Conservation (phyloP, 2,113 vertebrate genomes). For the Zeus faber region DNA sequence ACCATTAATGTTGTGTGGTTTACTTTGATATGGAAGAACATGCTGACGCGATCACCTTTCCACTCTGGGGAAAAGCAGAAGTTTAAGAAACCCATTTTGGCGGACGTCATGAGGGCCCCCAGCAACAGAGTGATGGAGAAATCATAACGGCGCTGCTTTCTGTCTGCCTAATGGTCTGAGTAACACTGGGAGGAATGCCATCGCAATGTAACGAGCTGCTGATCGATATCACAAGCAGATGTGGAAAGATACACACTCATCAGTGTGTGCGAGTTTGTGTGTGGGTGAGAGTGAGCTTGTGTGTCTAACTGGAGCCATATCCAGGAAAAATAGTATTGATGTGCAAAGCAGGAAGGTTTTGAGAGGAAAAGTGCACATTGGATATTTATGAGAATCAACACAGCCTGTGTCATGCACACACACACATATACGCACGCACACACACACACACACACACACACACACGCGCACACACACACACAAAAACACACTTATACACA, state of each 20-base stretch:
- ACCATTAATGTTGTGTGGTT: too few relatives aligned
- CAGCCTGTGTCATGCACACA: background rate
- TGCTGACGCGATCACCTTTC: too few relatives aligned
- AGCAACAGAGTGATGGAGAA: conserved; percentile 40
- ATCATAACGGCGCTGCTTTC: conserved; percentile 55
- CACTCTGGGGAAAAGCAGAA: too few relatives aligned
- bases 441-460: conserved; percentile 3
- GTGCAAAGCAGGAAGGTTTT: conserved; percentile 18
- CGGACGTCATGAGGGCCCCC: conserved; percentile 22
- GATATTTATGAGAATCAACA: conserved; percentile 5
- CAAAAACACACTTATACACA: too few relatives aligned
- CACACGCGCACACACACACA: background rate
- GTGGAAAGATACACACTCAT: conserved; percentile 20
- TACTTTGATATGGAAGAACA: too few relatives aligned
- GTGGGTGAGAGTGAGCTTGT: background rate
- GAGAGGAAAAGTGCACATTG: conserved; percentile 6
- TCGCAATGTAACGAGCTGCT: conserved; percentile 55
- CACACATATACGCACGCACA: background rate
- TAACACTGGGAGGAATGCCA: conserved; percentile 44
- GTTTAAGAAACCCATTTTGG: conserved; percentile 53
- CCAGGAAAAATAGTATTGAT: conserved; percentile 24
- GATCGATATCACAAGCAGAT: conserved; percentile 49
- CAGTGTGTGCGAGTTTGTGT: conserved; percentile 3
- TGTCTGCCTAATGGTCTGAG: conserved; percentile 59
- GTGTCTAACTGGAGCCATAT: conserved; percentile 9